These are phyloP conservation scores for Melanchra persicariae DNA, from an alignment of 2,888 invertebrate genomes.

Conservation along the genomic window DNA sequence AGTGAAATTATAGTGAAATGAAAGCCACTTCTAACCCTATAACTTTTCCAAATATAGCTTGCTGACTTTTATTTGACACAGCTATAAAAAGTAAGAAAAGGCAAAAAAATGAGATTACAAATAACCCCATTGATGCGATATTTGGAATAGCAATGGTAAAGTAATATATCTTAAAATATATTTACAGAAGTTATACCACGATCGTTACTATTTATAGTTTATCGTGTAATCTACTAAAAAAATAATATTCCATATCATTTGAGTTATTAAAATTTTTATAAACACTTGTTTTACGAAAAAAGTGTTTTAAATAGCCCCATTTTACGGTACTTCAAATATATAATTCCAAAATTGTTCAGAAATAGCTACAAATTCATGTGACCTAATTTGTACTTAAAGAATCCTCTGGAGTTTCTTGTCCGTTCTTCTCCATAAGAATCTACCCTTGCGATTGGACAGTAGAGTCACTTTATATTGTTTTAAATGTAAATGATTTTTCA, in stretches of 20 bases:
- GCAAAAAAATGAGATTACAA: conserved; percentile 3
- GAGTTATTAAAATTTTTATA: neutral
- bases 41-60: conserved; percentile 8
- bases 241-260: neutral
- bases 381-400: no score
- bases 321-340: no score
- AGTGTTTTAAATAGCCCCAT: neutral
- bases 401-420: no score
- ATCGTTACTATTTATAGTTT: neutral
- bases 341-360: no score
- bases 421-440: no score
- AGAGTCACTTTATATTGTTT: no score
- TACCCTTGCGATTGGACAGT: no score
- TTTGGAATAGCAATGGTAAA: conserved; percentile 1
- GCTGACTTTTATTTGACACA: conserved; percentile 4
- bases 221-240: neutral
- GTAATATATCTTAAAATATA: conserved; percentile 2
- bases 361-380: no score
- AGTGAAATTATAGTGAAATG: neutral
- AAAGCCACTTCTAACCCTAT: neutral
- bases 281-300: neutral
- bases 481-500: no score
- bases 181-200: neutral
- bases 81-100: neutral
- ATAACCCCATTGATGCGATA: conserved; percentile 10